Evolutionary conservation across 2,888 invertebrate species (phyloP).

Genomic region (Mythimna impura): DNA sequence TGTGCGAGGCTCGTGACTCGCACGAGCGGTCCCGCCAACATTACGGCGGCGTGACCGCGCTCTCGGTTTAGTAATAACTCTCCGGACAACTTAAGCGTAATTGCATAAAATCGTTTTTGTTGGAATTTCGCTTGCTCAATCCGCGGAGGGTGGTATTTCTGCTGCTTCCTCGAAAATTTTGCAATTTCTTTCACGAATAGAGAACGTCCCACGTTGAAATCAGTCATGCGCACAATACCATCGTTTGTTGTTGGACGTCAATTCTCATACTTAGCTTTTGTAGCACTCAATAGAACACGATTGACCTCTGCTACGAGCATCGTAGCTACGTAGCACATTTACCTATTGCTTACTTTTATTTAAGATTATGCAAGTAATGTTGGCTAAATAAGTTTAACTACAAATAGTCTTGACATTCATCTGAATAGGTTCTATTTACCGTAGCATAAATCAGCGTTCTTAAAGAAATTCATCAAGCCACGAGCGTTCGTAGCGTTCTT

Average conservation of each 20-base stretch:
- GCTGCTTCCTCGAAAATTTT: slow-evolving; percentile 79
- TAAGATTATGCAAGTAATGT: slow-evolving; percentile 13
- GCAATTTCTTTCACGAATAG: slow-evolving; percentile 71
- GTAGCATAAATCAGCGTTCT: slow-evolving; percentile 38
- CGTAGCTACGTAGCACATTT: background rate
- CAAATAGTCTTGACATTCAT: background rate
- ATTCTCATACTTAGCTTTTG: slow-evolving; percentile 29
- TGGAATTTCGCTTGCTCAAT: slow-evolving; percentile 86
- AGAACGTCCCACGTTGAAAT: slow-evolving; percentile 48
- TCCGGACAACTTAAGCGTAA: slow-evolving; percentile 85
- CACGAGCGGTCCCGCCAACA: slow-evolving; percentile 71
- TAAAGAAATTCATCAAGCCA: slow-evolving; percentile 24
- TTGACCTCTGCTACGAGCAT: slow-evolving; percentile 31
- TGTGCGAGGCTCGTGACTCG: slow-evolving; percentile 83
- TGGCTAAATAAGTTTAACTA: slow-evolving; percentile 1
- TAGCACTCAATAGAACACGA: slow-evolving; percentile 22
- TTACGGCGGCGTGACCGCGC: slow-evolving; percentile 79
- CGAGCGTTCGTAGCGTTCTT: slow-evolving; percentile 8
- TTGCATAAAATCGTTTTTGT: slow-evolving; percentile 89
- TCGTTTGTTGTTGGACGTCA: slow-evolving; percentile 36
- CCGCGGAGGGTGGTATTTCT: slow-evolving; percentile 79
- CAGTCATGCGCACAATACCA: slow-evolving; percentile 43
- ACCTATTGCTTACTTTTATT: slow-evolving; percentile 5
- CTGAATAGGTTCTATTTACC: background rate
- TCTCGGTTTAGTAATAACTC: slow-evolving; percentile 86